Percentiles rank a stretch among this genome's conserved stretches.
Conservation (phyloP, 2,113 vertebrate species). For the Leptocoma aspasia region DNA sequence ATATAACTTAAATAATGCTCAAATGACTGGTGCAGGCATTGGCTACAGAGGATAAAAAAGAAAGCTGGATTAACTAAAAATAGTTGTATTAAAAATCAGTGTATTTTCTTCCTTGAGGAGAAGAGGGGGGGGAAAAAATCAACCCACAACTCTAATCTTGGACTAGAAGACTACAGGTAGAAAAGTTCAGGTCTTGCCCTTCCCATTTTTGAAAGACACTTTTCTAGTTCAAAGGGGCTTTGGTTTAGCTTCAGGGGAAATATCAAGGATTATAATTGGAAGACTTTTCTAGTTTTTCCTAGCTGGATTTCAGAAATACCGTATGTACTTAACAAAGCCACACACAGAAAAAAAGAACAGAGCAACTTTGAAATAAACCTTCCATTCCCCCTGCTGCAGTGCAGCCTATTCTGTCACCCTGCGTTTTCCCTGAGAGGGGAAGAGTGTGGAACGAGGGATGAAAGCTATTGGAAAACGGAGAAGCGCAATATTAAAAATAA, state of each 20-base stretch:
- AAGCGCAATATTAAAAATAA: constrained; percentile 45
- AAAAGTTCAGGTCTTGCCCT: constrained; percentile 66
- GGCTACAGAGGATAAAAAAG: background rate
- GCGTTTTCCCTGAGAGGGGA: background rate
- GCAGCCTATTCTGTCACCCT: background rate
- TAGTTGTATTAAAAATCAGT: constrained; percentile 26
- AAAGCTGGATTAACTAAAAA: constrained; percentile 54
- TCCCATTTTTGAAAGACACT: constrained; percentile 58
- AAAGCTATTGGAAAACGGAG: background rate
- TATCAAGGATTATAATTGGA: constrained; percentile 71
- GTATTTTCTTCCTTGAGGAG: constrained; percentile 9
- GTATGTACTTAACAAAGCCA: constrained; percentile 52
- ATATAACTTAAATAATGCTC: constrained; percentile 17
- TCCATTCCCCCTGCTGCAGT: constrained; percentile 3
- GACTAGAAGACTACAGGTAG: constrained; percentile 40
- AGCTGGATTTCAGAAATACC: constrained; percentile 54
- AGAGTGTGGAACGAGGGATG: background rate
- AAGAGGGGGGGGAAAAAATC: fast-evolving
- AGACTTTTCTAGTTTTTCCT: constrained; percentile 64
- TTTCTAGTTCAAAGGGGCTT: constrained; percentile 69
- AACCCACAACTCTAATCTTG: constrained; percentile 38
- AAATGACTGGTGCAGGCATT: background rate
- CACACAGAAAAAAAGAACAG: constrained; percentile 31
- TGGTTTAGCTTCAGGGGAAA: constrained; percentile 65
- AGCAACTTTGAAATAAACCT: constrained; percentile 53